A percentile compares a stretch with the other conserved stretches of the same genome.
phyloP scores from a whole-genome alignment of 1,140 invertebrate species.

The Mya arenaria region DNA sequence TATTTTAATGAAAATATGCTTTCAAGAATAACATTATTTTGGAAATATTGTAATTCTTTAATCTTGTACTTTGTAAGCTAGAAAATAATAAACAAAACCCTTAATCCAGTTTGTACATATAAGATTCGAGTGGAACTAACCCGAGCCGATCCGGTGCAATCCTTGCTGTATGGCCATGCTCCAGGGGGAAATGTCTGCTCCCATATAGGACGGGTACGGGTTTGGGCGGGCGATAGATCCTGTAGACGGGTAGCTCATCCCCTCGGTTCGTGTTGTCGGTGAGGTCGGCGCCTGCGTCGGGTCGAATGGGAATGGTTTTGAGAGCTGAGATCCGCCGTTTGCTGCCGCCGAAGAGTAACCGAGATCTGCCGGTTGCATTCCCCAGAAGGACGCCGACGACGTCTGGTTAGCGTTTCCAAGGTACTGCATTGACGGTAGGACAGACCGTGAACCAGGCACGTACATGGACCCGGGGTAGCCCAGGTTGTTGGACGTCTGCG shows the following conservation, averaged over 20 bases:
- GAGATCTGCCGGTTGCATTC: constrained; percentile 36
- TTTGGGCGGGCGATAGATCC: constrained; percentile 34
- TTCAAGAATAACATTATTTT: too few species aligned
- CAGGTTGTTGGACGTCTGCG: constrained; percentile 45
- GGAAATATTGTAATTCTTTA: too few species aligned
- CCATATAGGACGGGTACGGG: constrained; percentile 53
- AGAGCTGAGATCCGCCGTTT: constrained; percentile 21
- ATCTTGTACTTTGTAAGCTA: too few species aligned
- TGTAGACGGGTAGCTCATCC: constrained; percentile 18
- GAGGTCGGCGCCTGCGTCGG: constrained; percentile 29
- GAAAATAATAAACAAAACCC: neutral
- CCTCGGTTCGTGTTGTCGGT: constrained; percentile 25
- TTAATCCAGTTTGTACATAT: neutral
- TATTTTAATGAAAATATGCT: too few species aligned
- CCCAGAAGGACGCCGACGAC: constrained; percentile 51
- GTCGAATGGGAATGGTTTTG: constrained; percentile 40
- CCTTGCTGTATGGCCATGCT: constrained; percentile 57
- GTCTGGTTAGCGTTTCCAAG: constrained; percentile 38
- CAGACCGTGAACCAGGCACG: constrained; percentile 47
- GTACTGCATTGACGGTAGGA: constrained; percentile 54
- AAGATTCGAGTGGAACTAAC: constrained; percentile 28
- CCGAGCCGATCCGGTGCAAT: constrained; percentile 48
- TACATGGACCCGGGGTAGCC: constrained; percentile 53
- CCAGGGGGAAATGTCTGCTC: constrained; percentile 50
- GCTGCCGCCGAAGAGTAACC: constrained; percentile 30